phyloP scores from a whole-genome alignment of 2,797 vertebrate species.

The Enteromius paludinosus region DNA sequence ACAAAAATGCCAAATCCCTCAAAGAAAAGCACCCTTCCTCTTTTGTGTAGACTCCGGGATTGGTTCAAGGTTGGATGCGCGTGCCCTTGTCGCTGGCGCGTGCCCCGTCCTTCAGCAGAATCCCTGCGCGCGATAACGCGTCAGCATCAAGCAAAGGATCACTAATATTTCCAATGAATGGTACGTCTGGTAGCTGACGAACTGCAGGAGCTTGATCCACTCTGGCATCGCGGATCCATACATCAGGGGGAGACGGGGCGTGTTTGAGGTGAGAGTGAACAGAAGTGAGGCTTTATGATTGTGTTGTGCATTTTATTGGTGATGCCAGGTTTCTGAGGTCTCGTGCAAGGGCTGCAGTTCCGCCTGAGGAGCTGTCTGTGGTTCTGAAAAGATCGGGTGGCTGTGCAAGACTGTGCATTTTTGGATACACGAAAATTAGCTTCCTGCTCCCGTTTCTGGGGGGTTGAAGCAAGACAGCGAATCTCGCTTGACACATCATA shows the following conservation, averaged over 20 bases:
- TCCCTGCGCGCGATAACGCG: conserved; percentile 42
- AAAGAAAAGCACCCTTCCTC: conserved; percentile 4
- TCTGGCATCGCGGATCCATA: conserved; percentile 35
- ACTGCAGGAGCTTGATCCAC: conserved; percentile 37
- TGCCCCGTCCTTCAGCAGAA: conserved; percentile 49
- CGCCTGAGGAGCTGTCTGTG: conserved; percentile 50
- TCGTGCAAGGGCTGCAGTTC: conserved; percentile 42
- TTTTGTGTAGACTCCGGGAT: conserved; percentile 22
- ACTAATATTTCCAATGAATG: conserved; percentile 58
- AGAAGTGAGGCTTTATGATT: conserved; percentile 26
- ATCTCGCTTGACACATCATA: conserved; percentile 2
- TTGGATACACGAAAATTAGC: neutral
- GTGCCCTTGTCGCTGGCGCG: conserved; percentile 49
- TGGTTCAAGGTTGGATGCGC: conserved; percentile 51
- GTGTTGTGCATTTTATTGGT: conserved; percentile 37
- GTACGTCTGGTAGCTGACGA: conserved; percentile 57
- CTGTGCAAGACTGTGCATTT: conserved; percentile 37
- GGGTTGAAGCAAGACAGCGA: neutral
- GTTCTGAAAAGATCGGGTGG: conserved; percentile 39
- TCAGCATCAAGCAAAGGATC: conserved; percentile 39
- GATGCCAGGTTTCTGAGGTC: conserved; percentile 38
- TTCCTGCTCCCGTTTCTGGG: neutral
- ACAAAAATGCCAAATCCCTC: neutral
- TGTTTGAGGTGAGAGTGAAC: conserved; percentile 43
- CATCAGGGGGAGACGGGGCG: conserved; percentile 35